Evolutionary conservation across 2,888 invertebrate genomes (phyloP).

Genomic region (Alviniconcha strummeri): DNA sequence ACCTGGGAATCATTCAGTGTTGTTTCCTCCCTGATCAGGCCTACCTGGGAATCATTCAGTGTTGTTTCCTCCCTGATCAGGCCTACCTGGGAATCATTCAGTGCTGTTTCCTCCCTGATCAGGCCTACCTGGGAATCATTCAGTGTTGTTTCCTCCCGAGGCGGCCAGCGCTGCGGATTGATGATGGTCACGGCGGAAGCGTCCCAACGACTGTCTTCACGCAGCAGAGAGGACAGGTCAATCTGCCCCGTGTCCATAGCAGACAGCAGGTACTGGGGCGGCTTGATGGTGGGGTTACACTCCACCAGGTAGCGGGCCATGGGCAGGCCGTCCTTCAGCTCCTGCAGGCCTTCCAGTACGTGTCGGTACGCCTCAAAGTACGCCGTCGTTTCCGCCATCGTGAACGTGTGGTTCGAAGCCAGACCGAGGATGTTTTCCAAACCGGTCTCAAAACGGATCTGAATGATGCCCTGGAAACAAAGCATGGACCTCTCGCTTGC

Average conservation of each 20-base stretch:
- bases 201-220: neutral
- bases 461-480: slow-evolving; percentile 47
- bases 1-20: no score
- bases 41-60: slow-evolving; percentile 47
- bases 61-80: slow-evolving; percentile 38
- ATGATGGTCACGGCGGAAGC: slow-evolving; percentile 34
- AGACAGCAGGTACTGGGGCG: slow-evolving; percentile 53
- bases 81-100: no score
- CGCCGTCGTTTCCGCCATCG: slow-evolving; percentile 86
- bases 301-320: slow-evolving; percentile 52
- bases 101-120: no score
- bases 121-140: slow-evolving; percentile 47
- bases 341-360: slow-evolving; percentile 82
- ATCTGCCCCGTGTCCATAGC: slow-evolving; percentile 20
- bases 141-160: slow-evolving; percentile 39
- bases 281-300: slow-evolving; percentile 49
- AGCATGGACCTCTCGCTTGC: no score
- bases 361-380: slow-evolving; percentile 89
- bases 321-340: slow-evolving; percentile 71
- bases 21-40: no score
- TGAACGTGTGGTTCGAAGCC: slow-evolving; percentile 42
- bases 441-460: slow-evolving; percentile 52
- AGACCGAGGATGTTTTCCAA: slow-evolving; percentile 38
- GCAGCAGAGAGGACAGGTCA: slow-evolving; percentile 29
- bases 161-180: slow-evolving; percentile 51